Evolutionary conservation across 2,113 vertebrate species (phyloP).

Genomic region (Microcebus jonahi): DNA sequence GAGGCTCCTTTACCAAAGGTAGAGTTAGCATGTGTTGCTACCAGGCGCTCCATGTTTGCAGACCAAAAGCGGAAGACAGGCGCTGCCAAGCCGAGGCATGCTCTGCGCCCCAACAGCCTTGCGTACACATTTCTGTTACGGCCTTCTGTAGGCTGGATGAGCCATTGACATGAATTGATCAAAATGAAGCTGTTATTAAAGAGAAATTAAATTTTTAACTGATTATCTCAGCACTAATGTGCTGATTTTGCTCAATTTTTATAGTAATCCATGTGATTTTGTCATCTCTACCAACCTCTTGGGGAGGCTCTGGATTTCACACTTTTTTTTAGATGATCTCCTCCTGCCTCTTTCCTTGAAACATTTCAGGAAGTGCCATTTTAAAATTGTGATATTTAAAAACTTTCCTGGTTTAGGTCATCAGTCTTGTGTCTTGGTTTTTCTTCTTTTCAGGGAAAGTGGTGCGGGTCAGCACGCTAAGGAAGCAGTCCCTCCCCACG

Average conservation of each 20-base stretch:
- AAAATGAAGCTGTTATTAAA: not conserved
- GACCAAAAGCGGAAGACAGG: not conserved
- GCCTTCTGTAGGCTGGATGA: too few species aligned
- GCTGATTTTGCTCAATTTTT: not conserved
- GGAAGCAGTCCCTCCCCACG: not conserved
- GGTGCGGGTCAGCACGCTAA: not conserved
- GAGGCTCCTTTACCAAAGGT: too few species aligned
- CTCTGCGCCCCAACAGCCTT: not conserved
- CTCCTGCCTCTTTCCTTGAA: not conserved
- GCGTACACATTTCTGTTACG: fast-evolving
- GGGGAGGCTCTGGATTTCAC: not conserved
- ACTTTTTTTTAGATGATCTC: not conserved
- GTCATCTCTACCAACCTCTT: not conserved
- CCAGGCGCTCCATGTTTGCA: not conserved
- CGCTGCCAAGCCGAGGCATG: fast-evolving
- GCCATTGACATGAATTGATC: not conserved
- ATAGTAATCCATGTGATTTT: not conserved
- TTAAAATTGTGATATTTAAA: not conserved
- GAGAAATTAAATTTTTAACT: not conserved
- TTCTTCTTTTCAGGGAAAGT: not conserved
- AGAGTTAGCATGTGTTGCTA: too few species aligned
- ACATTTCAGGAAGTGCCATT: too few species aligned
- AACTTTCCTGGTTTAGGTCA: not conserved
- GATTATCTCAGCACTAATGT: not conserved
- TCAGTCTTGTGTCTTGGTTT: fast-evolving